Conservation (phyloP, 2,797 vertebrate genomes). For the Falco concolor region DNA sequence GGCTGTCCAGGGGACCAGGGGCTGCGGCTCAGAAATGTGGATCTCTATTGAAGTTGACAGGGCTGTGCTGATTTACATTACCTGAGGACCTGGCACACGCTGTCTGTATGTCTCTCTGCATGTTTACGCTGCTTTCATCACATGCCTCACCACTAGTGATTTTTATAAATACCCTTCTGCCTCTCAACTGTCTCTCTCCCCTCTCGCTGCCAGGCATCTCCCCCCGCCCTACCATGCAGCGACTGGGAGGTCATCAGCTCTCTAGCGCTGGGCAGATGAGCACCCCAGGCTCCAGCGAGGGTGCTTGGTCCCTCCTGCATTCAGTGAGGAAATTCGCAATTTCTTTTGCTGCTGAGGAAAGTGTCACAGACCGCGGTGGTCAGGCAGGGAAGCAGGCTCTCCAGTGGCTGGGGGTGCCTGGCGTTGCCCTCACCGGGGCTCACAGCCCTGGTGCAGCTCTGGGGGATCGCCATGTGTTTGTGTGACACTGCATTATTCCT, state of each 20-base stretch:
- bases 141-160: background rate
- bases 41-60: background rate
- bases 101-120: background rate
- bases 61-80: conserved; percentile 10
- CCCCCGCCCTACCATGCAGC: background rate
- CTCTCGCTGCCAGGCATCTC: background rate
- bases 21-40: background rate
- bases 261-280: background rate
- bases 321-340: background rate
- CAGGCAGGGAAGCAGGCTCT: background rate
- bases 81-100: background rate
- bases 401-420: background rate
- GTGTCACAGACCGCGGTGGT: rapidly evolving
- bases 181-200: background rate
- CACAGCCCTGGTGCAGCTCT: background rate
- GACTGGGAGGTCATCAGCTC: background rate
- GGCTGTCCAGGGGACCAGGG: background rate
- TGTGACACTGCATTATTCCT: background rate
- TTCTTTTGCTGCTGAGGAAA: background rate
- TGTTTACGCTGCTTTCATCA: background rate
- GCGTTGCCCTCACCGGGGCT: rapidly evolving
- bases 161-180: background rate
- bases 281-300: background rate
- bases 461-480: background rate
- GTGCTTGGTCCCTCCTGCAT: background rate